Evolutionary conservation across 2,888 invertebrate genomes (phyloP).

Genomic region (Spisula subtruncata): DNA sequence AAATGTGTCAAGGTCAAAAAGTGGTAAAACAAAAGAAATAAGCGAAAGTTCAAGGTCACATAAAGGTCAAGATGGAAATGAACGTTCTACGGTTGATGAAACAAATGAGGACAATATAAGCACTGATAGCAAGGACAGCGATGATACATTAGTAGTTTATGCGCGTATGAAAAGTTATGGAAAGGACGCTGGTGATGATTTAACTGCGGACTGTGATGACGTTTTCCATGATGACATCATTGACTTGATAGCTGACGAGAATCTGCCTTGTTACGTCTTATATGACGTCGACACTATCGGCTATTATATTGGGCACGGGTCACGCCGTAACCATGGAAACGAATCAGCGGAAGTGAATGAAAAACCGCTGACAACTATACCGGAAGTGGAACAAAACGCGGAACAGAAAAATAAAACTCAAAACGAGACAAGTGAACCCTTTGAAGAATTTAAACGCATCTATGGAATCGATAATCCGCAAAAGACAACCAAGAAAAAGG

Average conservation of each 20-base stretch:
- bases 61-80: not conserved
- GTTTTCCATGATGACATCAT: constrained; percentile 47
- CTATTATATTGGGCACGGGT: constrained; percentile 47
- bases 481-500: constrained; percentile 6
- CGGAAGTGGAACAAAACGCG: not conserved
- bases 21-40: not conserved
- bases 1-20: not conserved
- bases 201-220: not conserved
- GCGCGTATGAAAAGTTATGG: constrained; percentile 31
- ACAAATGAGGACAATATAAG: constrained; percentile 46
- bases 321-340: constrained; percentile 15
- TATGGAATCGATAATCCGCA: constrained; percentile 26
- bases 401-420: not conserved
- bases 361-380: not conserved
- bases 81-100: not conserved
- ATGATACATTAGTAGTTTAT: constrained; percentile 49
- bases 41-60: not conserved
- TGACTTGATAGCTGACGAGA: constrained; percentile 52
- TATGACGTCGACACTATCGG: constrained; percentile 62
- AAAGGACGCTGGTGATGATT: not conserved
- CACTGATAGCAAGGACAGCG: constrained; percentile 51
- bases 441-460: constrained; percentile 56
- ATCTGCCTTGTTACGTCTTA: constrained; percentile 13
- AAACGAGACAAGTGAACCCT: constrained; percentile 23
- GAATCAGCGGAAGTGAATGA: not conserved